These are phyloP conservation scores for Perca fluviatilis DNA, from an alignment of 2,113 vertebrate genomes.

Conservation along the genomic window DNA sequence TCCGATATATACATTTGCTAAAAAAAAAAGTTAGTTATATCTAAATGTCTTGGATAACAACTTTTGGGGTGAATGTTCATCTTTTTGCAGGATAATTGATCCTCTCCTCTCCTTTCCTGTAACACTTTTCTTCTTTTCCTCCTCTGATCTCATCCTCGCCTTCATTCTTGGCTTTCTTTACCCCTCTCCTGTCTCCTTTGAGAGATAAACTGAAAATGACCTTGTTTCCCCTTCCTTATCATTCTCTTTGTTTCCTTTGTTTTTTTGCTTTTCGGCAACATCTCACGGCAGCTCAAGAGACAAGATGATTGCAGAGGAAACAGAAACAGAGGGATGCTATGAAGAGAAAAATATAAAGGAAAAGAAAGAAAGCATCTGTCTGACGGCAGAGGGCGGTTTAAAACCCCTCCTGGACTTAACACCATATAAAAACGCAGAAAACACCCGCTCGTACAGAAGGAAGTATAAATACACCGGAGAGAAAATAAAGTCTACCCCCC, in stretches of 20 bases:
- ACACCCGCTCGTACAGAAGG: constrained; percentile 54
- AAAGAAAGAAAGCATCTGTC: constrained; percentile 59
- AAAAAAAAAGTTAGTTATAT: neutral
- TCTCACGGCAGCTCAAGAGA: constrained; percentile 62
- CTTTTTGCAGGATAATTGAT: constrained; percentile 65
- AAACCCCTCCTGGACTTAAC: constrained; percentile 60
- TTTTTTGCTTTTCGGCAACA: constrained; percentile 63
- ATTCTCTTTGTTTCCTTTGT: constrained; percentile 69
- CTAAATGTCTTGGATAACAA: neutral
- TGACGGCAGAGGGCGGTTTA: constrained; percentile 52
- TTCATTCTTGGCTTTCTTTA: constrained; percentile 41
- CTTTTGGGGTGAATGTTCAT: constrained; percentile 6
- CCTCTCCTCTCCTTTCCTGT: constrained; percentile 20
- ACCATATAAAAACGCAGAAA: constrained; percentile 63
- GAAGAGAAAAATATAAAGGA: constrained; percentile 31
- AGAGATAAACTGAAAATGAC: constrained; percentile 80
- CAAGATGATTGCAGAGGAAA: constrained; percentile 62
- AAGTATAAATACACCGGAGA: constrained; percentile 61
- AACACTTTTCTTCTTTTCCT: constrained; percentile 4
- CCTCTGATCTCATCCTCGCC: constrained; percentile 52
- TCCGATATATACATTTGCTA: neutral
- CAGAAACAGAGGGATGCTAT: constrained; percentile 53
- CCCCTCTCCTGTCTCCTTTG: constrained; percentile 44
- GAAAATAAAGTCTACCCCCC: constrained; percentile 11
- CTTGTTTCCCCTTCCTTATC: constrained; percentile 69